phyloP scores from a whole-genome alignment of 2,797 vertebrate species.

The Meriones psammophilus region DNA sequence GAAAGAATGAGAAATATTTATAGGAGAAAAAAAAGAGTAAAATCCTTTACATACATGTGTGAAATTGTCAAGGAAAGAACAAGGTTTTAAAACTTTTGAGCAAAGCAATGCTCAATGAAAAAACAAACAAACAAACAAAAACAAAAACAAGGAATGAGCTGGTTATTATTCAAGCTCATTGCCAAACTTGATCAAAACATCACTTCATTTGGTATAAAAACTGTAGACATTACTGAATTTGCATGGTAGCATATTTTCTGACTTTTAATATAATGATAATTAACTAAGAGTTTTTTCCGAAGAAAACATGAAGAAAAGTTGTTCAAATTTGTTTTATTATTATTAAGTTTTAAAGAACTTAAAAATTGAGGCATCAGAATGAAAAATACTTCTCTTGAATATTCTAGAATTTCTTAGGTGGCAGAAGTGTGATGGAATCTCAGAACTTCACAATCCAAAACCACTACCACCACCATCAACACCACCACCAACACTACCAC shows the following conservation, averaged over 20 bases:
- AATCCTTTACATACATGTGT: not conserved
- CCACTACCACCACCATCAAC: not conserved
- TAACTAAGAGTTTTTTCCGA: not conserved
- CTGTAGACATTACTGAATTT: not conserved
- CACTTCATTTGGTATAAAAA: not conserved
- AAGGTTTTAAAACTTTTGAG: not conserved
- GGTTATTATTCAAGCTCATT: not conserved
- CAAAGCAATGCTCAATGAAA: too few relatives aligned
- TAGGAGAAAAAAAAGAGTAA: not conserved
- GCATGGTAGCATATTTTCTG: not conserved
- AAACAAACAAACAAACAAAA: too few relatives aligned
- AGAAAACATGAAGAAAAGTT: not conserved
- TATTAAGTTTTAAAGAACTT: not conserved
- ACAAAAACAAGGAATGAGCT: not conserved
- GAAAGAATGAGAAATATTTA: not conserved
- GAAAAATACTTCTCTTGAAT: conserved; percentile 1
- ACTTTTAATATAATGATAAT: not conserved
- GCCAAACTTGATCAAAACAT: not conserved
- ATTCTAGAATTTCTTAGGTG: not conserved
- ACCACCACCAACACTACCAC: not conserved
- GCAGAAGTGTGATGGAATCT: conserved; percentile 26
- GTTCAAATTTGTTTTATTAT: not conserved
- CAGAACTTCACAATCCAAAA: conserved; percentile 21
- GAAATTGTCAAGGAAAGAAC: not conserved
- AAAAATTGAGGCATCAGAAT: conserved; percentile 9